Evolutionary conservation across 2,113 vertebrate species (phyloP).

Genomic region (Natator depressus): DNA sequence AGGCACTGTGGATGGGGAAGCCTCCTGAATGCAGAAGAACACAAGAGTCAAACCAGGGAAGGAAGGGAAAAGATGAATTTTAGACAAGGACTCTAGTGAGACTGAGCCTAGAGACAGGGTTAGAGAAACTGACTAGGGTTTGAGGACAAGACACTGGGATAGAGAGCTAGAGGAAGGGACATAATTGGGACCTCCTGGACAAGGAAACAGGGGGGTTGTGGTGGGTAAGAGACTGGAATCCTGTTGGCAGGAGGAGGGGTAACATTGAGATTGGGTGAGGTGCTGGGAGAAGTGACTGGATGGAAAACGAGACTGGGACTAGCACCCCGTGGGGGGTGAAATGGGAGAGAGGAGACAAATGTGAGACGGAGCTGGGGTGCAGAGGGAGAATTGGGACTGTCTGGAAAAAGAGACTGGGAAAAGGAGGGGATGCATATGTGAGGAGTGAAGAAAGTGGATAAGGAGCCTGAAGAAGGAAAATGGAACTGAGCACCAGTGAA

Average conservation of each 20-base stretch:
- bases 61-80: not conserved
- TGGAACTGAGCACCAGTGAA: not conserved
- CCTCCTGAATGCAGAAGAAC: not conserved
- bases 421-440: no score
- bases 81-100: accelerated
- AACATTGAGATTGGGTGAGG: no score
- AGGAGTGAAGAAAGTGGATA: no score
- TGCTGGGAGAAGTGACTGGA: no score
- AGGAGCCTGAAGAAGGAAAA: not conserved
- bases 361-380: not conserved
- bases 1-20: no score
- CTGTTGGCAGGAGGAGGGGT: no score
- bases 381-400: no score
- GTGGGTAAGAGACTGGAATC: no score
- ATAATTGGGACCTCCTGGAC: not conserved
- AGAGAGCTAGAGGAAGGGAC: not conserved
- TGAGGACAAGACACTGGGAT: not conserved
- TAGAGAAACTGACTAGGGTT: not conserved
- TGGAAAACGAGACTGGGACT: no score
- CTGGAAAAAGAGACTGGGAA: no score
- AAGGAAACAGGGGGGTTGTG: not conserved
- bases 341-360: not conserved
- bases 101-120: not conserved
- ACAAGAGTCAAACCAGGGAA: not conserved
- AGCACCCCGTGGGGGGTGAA: not conserved